Conservation (phyloP, 2,113 vertebrate species). For the Condylura cristata region DNA sequence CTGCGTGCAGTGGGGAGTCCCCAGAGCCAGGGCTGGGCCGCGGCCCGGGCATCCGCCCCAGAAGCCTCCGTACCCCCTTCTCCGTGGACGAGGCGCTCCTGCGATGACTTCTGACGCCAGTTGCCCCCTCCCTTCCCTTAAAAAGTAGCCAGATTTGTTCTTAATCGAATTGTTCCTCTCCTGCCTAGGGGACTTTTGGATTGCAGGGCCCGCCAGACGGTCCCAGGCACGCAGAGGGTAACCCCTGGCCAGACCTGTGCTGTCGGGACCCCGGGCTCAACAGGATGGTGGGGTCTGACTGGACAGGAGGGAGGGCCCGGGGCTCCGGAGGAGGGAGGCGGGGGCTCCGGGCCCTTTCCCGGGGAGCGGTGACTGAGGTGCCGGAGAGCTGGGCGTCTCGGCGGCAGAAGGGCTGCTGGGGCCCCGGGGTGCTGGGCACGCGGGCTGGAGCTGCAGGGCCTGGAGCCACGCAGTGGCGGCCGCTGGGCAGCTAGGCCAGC, state of each 20-base stretch:
- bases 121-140: neutral
- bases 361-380: too few species aligned
- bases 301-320: neutral
- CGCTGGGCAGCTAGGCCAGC: accelerated
- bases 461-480: neutral
- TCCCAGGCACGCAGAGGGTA: neutral
- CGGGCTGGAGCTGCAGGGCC: neutral
- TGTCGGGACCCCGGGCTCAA: neutral
- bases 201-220: neutral
- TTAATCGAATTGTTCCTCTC: neutral
- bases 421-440: neutral
- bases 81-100: neutral
- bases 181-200: neutral
- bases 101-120: neutral
- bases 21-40: too few species aligned
- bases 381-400: too few species aligned
- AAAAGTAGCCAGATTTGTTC: neutral
- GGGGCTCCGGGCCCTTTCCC: neutral
- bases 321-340: neutral
- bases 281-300: neutral
- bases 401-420: neutral
- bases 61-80: neutral
- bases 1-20: accelerated
- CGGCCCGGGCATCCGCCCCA: too few species aligned
- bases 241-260: neutral